A percentile compares a stretch with the other conserved stretches of the same genome.
Conservation (phyloP, 2,113 vertebrate species). For the Pipra filicauda region DNA sequence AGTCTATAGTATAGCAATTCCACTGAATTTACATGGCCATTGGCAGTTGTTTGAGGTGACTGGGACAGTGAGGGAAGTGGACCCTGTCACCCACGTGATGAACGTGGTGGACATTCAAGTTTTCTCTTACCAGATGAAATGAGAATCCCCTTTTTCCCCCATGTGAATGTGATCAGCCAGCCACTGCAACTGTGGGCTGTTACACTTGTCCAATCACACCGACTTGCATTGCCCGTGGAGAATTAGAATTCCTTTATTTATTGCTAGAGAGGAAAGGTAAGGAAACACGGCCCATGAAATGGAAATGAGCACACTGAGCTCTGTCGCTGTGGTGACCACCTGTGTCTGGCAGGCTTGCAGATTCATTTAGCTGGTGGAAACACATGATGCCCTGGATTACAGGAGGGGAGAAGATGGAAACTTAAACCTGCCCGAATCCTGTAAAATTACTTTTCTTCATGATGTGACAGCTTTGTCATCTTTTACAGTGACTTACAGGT, state of each 20-base stretch:
- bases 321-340: slow-evolving; percentile 5
- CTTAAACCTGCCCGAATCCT: slow-evolving; percentile 11
- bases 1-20: neutral
- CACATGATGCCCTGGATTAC: neutral
- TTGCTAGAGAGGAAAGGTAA: neutral
- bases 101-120: neutral
- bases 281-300: neutral
- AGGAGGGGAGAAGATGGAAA: slow-evolving; percentile 9
- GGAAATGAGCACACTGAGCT: neutral
- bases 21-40: neutral
- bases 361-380: slow-evolving; percentile 21
- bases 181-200: neutral
- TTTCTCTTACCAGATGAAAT: neutral
- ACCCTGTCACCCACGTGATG: neutral
- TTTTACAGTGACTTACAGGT: slow-evolving; percentile 15
- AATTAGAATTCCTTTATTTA: neutral
- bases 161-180: neutral
- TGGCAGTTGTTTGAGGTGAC: neutral
- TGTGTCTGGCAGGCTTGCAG: neutral
- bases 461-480: slow-evolving; percentile 64
- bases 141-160: neutral
- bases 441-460: slow-evolving; percentile 52
- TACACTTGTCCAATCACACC: neutral
- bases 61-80: neutral
- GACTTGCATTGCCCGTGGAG: neutral